These are phyloP conservation scores for Rotaria magnacalcarata DNA, from an alignment of 2,888 invertebrate species.

Conservation along the genomic window DNA sequence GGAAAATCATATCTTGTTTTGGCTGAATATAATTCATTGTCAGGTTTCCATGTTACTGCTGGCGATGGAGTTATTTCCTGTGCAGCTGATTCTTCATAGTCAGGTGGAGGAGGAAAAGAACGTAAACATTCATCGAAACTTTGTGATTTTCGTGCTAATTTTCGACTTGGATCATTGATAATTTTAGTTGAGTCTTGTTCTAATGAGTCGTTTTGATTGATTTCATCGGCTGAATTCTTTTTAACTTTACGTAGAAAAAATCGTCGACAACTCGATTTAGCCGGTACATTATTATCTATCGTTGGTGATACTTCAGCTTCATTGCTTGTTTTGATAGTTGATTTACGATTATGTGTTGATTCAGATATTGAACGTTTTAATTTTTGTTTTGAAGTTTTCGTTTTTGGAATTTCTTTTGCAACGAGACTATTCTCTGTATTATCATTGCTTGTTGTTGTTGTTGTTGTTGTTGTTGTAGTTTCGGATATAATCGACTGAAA, in stretches of 20 bases:
- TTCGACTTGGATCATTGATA: not conserved
- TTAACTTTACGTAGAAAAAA: not conserved
- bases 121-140: not conserved
- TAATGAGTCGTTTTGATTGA: too few relatives aligned
- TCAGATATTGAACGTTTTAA: constrained; percentile 33
- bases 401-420: not conserved
- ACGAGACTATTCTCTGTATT: not conserved
- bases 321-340: not conserved
- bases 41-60: not conserved
- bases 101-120: not conserved
- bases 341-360: constrained; percentile 13
- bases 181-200: not conserved
- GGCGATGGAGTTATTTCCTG: not conserved
- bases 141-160: constrained; percentile 10
- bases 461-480: not conserved
- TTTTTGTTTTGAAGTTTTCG: not conserved
- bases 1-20: not conserved
- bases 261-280: not conserved
- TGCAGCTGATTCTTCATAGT: not conserved
- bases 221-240: not conserved
- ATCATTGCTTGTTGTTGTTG: not conserved
- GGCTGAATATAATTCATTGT: not conserved
- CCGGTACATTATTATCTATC: not conserved
- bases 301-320: not conserved
- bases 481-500: too few relatives aligned